phyloP scores from a whole-genome alignment of 2,113 vertebrate genomes.

The Hipposideros armiger region DNA sequence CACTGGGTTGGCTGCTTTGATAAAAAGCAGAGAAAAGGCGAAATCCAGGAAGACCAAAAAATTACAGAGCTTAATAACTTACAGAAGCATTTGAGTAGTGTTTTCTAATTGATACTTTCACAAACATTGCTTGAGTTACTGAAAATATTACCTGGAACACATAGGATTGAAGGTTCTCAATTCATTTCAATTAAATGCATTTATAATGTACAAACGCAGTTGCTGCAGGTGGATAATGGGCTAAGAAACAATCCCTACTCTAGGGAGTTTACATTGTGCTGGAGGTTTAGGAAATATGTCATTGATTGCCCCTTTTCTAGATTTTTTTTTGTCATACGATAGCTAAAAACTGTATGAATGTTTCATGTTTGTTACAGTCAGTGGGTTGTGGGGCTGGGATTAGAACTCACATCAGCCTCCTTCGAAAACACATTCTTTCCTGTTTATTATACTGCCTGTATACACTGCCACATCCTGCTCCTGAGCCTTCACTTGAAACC shows the following conservation, averaged over 20 bases:
- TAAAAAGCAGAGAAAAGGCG: background rate
- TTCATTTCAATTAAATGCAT: background rate
- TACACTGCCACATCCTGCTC: background rate
- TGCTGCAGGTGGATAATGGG: background rate
- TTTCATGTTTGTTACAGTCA: background rate
- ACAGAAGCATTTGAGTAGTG: background rate
- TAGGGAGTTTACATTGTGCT: background rate
- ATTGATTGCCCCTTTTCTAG: background rate
- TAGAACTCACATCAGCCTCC: background rate
- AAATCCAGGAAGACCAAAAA: background rate
- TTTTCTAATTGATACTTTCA: background rate
- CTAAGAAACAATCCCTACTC: background rate
- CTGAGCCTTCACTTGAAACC: background rate
- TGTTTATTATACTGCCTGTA: background rate
- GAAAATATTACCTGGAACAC: background rate
- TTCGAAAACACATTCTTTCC: background rate
- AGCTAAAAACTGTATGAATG: background rate
- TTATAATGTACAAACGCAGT: background rate
- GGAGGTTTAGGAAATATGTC: background rate
- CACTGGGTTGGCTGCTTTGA: background rate
- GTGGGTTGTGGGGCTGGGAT: background rate
- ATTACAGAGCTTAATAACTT: background rate
- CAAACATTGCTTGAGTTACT: conserved; percentile 17
- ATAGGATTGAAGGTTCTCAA: background rate
- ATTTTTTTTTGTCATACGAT: background rate